These are phyloP conservation scores for Pelobates cultripes DNA, from an alignment of 2,797 vertebrate species.

Conservation along the genomic window DNA sequence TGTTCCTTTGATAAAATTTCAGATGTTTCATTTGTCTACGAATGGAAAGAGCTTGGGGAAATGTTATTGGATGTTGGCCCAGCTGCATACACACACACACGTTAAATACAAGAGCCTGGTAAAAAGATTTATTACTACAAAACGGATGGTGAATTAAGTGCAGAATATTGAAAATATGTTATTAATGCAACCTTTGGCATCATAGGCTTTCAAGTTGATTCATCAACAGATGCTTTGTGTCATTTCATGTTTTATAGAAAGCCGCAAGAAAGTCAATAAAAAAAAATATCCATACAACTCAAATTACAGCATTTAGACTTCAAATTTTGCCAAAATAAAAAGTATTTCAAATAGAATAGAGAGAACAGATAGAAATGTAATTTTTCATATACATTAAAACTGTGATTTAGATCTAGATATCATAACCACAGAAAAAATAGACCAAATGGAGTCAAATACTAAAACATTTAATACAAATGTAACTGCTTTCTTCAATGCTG, in stretches of 20 bases:
- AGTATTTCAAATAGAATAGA: too few species aligned
- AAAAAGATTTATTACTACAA: conserved; percentile 43
- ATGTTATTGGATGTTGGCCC: conserved; percentile 46
- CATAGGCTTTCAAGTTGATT: conserved; percentile 20
- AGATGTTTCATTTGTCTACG: conserved; percentile 30
- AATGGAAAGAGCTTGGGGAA: conserved; percentile 29
- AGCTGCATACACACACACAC: conserved; percentile 31
- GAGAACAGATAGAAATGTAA: too few species aligned
- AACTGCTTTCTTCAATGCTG: too few species aligned
- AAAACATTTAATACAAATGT: too few species aligned
- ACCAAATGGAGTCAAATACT: too few species aligned
- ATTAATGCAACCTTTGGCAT: conserved; percentile 33
- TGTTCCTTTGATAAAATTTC: conserved; percentile 4
- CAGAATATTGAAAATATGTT: conserved; percentile 39
- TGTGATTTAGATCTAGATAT: too few species aligned
- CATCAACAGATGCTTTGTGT: conserved; percentile 35
- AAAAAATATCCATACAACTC: background rate
- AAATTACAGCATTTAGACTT: too few species aligned
- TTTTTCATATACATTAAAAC: too few species aligned
- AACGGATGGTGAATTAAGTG: conserved; percentile 45
- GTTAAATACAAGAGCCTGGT: conserved; percentile 39
- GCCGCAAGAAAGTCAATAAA: background rate
- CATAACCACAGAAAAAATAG: too few species aligned
- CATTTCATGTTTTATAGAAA: conserved; percentile 22
- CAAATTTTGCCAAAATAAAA: too few species aligned